A percentile compares a stretch with the other conserved stretches of the same genome.
Evolutionary conservation across 2,888 invertebrate species (phyloP).

Genomic region (Drosophila mercatorum): DNA sequence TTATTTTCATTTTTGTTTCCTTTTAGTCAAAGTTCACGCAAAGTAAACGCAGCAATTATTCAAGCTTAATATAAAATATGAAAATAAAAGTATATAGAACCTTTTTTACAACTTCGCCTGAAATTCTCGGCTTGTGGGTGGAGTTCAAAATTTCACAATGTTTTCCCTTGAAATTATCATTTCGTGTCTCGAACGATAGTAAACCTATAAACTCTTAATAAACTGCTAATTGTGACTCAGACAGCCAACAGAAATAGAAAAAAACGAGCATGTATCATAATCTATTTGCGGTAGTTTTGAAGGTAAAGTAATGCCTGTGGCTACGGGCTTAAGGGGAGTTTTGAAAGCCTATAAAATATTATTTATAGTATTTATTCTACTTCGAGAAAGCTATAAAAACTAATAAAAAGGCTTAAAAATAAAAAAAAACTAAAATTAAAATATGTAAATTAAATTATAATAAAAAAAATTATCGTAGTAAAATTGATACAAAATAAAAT

Average conservation of each 20-base stretch:
- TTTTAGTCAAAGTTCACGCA: slow-evolving; percentile 21
- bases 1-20: neutral
- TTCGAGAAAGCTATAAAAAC: no score
- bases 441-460: no score
- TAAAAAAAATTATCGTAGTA: no score
- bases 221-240: slow-evolving; percentile 23
- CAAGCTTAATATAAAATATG: slow-evolving; percentile 4
- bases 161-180: slow-evolving; percentile 12
- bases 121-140: slow-evolving; percentile 26
- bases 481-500: no score
- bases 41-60: slow-evolving; percentile 28
- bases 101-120: slow-evolving; percentile 28
- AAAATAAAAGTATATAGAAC: slow-evolving; percentile 21
- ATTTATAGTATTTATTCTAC: no score
- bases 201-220: slow-evolving; percentile 21
- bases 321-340: neutral
- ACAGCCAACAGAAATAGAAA: slow-evolving; percentile 4
- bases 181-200: slow-evolving; percentile 1
- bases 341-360: no score
- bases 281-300: slow-evolving; percentile 9
- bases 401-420: no score
- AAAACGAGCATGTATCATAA: slow-evolving; percentile 14
- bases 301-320: neutral
- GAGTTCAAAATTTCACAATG: slow-evolving; percentile 24
- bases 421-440: no score